Percentiles rank a stretch among this genome's conserved stretches.
Conservation (phyloP, 2,888 invertebrate species). For the Caradrina clavipalpis region DNA sequence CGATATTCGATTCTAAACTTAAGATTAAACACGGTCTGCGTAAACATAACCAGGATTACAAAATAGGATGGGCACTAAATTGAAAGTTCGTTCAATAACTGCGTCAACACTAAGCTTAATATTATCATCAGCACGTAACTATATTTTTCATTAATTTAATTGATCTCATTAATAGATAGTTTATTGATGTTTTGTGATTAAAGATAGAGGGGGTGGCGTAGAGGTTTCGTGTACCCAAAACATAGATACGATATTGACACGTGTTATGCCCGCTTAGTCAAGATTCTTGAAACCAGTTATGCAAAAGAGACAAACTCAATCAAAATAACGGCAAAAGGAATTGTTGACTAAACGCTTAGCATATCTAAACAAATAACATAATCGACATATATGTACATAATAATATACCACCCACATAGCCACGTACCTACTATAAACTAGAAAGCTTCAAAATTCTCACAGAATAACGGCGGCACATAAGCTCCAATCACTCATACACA, state of each 20-base stretch:
- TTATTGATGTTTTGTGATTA: neutral
- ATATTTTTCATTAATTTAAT: conserved; percentile 1
- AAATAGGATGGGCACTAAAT: too few relatives aligned
- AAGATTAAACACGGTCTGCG: too few relatives aligned
- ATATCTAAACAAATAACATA: conserved; percentile 29
- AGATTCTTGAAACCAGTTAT: conserved; percentile 38
- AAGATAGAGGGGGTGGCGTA: neutral
- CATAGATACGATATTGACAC: conserved; percentile 1
- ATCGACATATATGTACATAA: neutral
- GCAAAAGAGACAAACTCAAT: conserved; percentile 33
- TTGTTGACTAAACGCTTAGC: conserved; percentile 28
- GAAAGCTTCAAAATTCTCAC: conserved; percentile 1
- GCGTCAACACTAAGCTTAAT: neutral
- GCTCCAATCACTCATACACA: neutral
- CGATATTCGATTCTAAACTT: too few relatives aligned
- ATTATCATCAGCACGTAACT: neutral
- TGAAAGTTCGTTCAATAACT: neutral
- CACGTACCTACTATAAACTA: neutral
- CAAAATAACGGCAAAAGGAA: conserved; percentile 34
- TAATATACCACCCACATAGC: neutral
- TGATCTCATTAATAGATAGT: neutral
- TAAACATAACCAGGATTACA: too few relatives aligned
- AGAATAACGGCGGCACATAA: conserved; percentile 12
- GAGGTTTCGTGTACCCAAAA: conserved; percentile 24
- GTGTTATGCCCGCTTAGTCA: conserved; percentile 9